These are phyloP conservation scores for Muscicapa striata DNA, from an alignment of 2,797 vertebrate genomes.

Conservation along the genomic window DNA sequence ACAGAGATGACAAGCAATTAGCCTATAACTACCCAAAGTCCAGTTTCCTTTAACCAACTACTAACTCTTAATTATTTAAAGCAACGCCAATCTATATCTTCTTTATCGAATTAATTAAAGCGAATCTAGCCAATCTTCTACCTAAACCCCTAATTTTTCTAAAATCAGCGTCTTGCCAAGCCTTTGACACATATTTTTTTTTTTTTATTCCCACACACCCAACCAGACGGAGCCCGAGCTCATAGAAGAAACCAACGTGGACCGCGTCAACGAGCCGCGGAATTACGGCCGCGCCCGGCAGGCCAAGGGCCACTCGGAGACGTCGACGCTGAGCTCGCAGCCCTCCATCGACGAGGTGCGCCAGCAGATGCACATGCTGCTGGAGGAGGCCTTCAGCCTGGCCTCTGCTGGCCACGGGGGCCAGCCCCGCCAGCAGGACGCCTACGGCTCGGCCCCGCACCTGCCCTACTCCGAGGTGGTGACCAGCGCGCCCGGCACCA, in stretches of 20 bases:
- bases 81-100: too few species aligned
- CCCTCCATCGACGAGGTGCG: constrained; percentile 98
- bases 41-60: too few species aligned
- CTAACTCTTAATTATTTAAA: too few species aligned
- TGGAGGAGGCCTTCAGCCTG: constrained; percentile 98
- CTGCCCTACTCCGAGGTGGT: constrained; percentile 92
- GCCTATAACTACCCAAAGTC: too few species aligned
- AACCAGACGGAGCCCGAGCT: constrained; percentile 94
- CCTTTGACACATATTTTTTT: neutral
- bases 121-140: too few species aligned
- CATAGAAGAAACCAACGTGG: constrained; percentile 96
- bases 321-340: constrained; percentile 98
- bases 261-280: constrained; percentile 83
- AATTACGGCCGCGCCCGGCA: constrained; percentile 85
- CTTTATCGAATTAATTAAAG: too few species aligned
- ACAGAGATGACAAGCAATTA: too few species aligned
- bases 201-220: constrained; percentile 10
- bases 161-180: neutral
- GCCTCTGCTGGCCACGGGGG: constrained; percentile 91
- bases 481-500: constrained; percentile 93
- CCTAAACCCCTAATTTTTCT: too few species aligned
- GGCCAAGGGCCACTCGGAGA: constrained; percentile 94
- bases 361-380: constrained; percentile 98
- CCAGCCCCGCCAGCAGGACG: constrained; percentile 85
- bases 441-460: constrained; percentile 85